A percentile compares a stretch with the other conserved stretches of the same genome.
phyloP scores from a whole-genome alignment of 2,797 vertebrate species.

The Neopelma chrysocephalum region DNA sequence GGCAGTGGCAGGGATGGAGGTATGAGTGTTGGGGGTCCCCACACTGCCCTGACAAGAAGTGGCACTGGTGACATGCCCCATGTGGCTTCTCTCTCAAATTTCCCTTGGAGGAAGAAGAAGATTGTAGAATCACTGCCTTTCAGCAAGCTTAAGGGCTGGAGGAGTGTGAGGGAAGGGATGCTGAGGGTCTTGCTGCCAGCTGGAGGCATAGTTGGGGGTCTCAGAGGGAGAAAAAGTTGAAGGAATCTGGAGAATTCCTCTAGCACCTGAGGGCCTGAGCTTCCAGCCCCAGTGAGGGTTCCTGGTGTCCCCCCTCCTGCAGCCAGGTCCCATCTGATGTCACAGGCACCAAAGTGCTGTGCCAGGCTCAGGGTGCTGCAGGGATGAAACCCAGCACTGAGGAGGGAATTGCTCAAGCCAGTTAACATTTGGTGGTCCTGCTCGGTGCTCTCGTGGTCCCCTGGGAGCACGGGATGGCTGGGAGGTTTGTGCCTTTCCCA shows the following conservation, averaged over 20 bases:
- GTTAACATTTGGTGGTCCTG: no score
- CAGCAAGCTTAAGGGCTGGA: background rate
- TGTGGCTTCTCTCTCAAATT: background rate
- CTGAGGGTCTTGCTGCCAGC: background rate
- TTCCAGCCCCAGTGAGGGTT: background rate
- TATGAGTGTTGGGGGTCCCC: rapidly evolving
- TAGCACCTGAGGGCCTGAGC: background rate
- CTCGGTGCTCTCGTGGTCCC: rapidly evolving
- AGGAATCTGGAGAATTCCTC: background rate
- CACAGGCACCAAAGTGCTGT: background rate
- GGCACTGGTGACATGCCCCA: rapidly evolving
- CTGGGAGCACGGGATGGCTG: rapidly evolving
- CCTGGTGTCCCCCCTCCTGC: background rate
- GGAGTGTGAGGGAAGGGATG: background rate
- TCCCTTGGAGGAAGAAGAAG: background rate
- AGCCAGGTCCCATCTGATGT: background rate
- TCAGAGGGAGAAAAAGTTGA: background rate
- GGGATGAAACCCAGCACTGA: rapidly evolving
- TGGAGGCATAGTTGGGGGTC: background rate
- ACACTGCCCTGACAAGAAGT: rapidly evolving
- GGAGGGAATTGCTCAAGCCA: background rate
- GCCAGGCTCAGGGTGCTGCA: background rate
- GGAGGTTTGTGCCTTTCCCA: rapidly evolving
- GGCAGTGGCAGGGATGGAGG: background rate
- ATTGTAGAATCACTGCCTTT: background rate